phyloP scores from a whole-genome alignment of 2,797 vertebrate genomes.

The Girardinus metallicus region DNA sequence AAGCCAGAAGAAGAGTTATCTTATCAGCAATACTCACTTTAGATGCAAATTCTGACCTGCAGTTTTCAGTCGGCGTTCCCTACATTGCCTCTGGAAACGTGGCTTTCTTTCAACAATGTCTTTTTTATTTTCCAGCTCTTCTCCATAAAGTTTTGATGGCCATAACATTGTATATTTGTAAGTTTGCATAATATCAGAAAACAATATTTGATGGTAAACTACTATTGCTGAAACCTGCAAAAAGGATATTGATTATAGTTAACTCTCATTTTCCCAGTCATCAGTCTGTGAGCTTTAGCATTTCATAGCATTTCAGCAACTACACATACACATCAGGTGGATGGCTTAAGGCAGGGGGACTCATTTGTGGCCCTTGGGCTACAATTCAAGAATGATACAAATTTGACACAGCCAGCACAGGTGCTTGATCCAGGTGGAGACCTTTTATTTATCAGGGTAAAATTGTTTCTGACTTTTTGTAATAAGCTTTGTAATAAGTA shows the following conservation, averaged over 20 bases:
- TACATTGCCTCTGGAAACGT: not conserved
- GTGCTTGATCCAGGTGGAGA: too few species aligned
- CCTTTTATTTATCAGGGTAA: too few species aligned
- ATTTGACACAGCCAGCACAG: too few species aligned
- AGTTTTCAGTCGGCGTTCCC: slow-evolving; percentile 3
- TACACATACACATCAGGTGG: not conserved
- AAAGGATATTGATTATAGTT: not conserved
- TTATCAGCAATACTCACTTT: slow-evolving; percentile 42
- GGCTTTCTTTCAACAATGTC: not conserved
- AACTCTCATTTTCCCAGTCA: not conserved
- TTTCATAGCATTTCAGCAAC: not conserved
- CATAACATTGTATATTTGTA: not conserved
- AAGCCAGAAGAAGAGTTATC: slow-evolving; percentile 43
- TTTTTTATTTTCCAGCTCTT: not conserved
- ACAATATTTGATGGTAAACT: not conserved
- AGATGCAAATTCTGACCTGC: slow-evolving; percentile 40
- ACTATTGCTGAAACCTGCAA: not conserved
- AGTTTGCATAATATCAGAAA: not conserved
- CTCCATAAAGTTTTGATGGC: not conserved
- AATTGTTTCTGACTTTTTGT: too few species aligned
- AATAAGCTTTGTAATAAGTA: too few species aligned
- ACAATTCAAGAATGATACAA: too few species aligned
- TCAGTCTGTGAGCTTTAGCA: not conserved
- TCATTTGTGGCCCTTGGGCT: too few species aligned
- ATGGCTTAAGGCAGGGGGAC: not conserved